Evolutionary conservation across 2,888 invertebrate genomes (phyloP).

Genomic region (Drosophila histrio): DNA sequence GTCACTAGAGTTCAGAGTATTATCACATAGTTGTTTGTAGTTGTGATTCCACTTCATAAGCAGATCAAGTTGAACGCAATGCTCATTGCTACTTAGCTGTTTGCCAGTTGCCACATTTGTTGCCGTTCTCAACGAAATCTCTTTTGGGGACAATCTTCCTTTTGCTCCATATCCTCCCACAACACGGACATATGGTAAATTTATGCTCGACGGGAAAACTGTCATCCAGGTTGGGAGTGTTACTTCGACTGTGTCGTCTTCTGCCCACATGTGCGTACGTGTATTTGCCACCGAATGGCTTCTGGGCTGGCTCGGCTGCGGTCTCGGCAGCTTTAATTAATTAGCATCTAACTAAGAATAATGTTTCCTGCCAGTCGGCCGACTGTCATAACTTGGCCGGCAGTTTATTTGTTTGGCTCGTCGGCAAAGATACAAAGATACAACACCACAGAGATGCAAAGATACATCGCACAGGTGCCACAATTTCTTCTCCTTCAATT

Average conservation of each 20-base stretch:
- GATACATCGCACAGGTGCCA: slow-evolving; percentile 64
- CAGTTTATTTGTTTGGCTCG: slow-evolving; percentile 63
- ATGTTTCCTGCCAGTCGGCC: slow-evolving; percentile 66
- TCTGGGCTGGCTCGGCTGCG: slow-evolving; percentile 5
- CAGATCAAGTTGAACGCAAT: slow-evolving; percentile 6
- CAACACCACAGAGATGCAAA: slow-evolving; percentile 7
- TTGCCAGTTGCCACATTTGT: slow-evolving; percentile 18
- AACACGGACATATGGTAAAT: slow-evolving; percentile 20
- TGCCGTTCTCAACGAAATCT: slow-evolving; percentile 14
- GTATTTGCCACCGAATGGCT: slow-evolving; percentile 31
- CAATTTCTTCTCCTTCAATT: slow-evolving; percentile 38
- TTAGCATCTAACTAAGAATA: slow-evolving; percentile 79
- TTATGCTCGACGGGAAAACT: slow-evolving; percentile 45
- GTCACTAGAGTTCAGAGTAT: background rate
- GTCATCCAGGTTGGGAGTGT: slow-evolving; percentile 37
- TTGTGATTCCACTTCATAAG: background rate
- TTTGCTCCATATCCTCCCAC: slow-evolving; percentile 34
- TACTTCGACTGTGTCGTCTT: no score
- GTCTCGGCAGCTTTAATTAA: slow-evolving; percentile 60
- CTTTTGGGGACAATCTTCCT: slow-evolving; percentile 1
- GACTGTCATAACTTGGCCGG: slow-evolving; percentile 73
- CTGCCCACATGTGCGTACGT: slow-evolving; percentile 39
- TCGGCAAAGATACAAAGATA: slow-evolving; percentile 38
- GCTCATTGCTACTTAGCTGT: slow-evolving; percentile 8
- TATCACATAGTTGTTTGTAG: slow-evolving; percentile 6